Percentiles rank a stretch among this genome's conserved stretches.
Conservation (phyloP, 2,113 vertebrate species). For the Phyllostomus hastatus region DNA sequence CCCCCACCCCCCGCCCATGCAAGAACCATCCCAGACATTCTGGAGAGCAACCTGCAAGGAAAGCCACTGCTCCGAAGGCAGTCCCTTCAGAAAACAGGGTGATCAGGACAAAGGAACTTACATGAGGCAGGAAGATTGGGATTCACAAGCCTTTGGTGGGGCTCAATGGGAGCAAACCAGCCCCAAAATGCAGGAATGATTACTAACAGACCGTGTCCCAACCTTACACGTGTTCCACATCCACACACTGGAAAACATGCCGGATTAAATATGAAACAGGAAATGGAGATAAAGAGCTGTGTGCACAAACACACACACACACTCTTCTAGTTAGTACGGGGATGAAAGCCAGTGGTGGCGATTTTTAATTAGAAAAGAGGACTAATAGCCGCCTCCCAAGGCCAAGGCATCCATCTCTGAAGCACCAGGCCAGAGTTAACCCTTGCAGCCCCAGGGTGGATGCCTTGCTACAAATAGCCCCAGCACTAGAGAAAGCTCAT, state of each 20-base stretch:
- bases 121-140: not conserved
- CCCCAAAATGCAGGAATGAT: slow-evolving; percentile 16
- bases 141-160: not conserved
- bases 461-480: not conserved
- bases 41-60: not conserved
- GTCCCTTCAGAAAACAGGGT: not conserved
- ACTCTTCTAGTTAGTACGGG: slow-evolving; percentile 36
- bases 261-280: slow-evolving; percentile 67
- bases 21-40: not conserved
- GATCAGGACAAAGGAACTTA: not conserved
- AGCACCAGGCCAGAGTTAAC: slow-evolving; percentile 23
- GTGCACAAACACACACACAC: not conserved
- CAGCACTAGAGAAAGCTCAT: not conserved
- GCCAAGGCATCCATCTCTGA: not conserved
- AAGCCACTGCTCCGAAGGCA: not conserved
- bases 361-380: slow-evolving; percentile 67
- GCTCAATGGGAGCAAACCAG: not conserved
- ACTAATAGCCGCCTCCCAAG: not conserved
- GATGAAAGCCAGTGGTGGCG: slow-evolving; percentile 48
- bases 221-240: slow-evolving; percentile 55
- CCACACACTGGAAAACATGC: slow-evolving; percentile 59
- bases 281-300: slow-evolving; percentile 59
- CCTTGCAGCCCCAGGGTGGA: not conserved
- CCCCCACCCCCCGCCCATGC: too few species aligned
- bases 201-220: slow-evolving; percentile 44